Conservation (phyloP, 2,888 invertebrate species). For the Drosophila histrio region DNA sequence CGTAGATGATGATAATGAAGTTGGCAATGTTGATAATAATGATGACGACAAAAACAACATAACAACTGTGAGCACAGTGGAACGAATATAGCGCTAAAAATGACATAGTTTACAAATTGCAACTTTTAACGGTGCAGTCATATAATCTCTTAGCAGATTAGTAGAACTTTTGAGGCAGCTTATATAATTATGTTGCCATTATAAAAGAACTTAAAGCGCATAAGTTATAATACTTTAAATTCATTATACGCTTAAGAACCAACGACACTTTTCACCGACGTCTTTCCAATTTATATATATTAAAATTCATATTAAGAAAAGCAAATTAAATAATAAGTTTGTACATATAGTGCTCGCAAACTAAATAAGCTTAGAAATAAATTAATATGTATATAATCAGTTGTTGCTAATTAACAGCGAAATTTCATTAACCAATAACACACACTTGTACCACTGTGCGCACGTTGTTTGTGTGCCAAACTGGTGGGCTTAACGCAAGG, state of each 20-base stretch:
- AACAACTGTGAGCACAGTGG: conserved; percentile 64
- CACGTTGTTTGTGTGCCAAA: conserved; percentile 73
- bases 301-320: no score
- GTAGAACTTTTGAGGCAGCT: not conserved
- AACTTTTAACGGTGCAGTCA: not conserved
- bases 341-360: no score
- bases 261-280: no score
- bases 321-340: no score
- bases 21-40: conserved; percentile 71
- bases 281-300: no score
- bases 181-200: not conserved
- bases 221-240: not conserved
- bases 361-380: not conserved
- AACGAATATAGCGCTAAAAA: not conserved
- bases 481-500: conserved; percentile 63
- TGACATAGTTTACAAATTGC: not conserved
- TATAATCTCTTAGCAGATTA: not conserved
- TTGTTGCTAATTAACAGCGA: no score
- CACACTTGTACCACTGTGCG: conserved; percentile 56
- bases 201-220: not conserved
- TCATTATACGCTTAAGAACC: no score
- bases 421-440: not conserved
- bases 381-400: not conserved
- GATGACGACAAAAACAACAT: conserved; percentile 73
- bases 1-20: conserved; percentile 67